Percentiles rank a stretch among this genome's conserved stretches.
Evolutionary conservation across 2,113 vertebrate genomes (phyloP).

Genomic region (Miniopterus natalensis): DNA sequence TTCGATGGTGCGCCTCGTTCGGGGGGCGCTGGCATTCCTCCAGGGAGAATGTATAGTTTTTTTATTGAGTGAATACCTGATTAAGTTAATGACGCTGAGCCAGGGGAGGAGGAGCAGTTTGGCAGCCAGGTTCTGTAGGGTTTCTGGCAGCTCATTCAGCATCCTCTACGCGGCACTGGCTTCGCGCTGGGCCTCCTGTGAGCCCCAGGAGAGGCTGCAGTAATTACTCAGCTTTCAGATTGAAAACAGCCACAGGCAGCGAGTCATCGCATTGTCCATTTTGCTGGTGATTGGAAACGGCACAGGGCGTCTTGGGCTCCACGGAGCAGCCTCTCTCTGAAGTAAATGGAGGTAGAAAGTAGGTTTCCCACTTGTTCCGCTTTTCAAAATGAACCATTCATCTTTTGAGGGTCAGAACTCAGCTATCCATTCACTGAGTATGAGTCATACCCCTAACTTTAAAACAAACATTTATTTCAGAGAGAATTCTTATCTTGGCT

Average conservation of each 20-base stretch:
- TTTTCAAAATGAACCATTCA: constrained; percentile 73
- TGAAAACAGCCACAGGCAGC: constrained; percentile 86
- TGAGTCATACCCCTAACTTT: constrained; percentile 73
- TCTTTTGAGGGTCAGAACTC: constrained; percentile 67
- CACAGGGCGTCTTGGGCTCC: constrained; percentile 52
- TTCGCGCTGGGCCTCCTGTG: constrained; percentile 86
- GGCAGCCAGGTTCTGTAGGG: constrained; percentile 89
- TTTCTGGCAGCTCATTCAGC: constrained; percentile 91
- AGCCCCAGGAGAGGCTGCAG: constrained; percentile 84
- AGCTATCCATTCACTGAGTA: constrained; percentile 53
- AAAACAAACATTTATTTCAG: constrained; percentile 74
- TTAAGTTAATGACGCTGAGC: constrained; percentile 91
- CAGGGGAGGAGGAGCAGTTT: constrained; percentile 87
- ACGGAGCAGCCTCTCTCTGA: neutral
- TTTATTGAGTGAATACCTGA: constrained; percentile 95
- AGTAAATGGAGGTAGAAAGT: constrained; percentile 60
- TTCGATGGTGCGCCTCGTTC: constrained; percentile 76
- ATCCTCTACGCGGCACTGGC: constrained; percentile 90
- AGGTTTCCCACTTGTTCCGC: constrained; percentile 63
- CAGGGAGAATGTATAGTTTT: constrained; percentile 83
- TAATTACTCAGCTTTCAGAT: constrained; percentile 78
- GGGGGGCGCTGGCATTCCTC: constrained; percentile 87
- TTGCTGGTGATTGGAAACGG: constrained; percentile 69
- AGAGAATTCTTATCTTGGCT: constrained; percentile 45
- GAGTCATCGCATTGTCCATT: constrained; percentile 80